phyloP scores from a whole-genome alignment of 2,888 invertebrate genomes.

The Synanthedon myopaeformis region DNA sequence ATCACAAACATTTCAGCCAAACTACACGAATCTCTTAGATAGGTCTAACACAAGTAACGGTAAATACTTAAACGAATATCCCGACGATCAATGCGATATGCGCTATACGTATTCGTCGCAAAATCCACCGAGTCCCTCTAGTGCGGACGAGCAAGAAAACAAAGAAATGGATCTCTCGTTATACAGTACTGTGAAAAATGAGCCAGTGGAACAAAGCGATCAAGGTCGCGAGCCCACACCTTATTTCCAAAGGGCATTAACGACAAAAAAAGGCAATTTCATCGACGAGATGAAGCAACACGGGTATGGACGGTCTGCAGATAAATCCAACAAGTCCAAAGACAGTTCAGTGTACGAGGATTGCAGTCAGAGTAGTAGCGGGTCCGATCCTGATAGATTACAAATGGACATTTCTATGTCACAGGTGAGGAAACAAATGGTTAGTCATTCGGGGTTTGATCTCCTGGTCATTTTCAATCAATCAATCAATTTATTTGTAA shows the following conservation, averaged over 20 bases:
- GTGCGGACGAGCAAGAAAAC: slow-evolving; percentile 51
- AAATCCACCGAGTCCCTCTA: slow-evolving; percentile 38
- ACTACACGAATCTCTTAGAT: slow-evolving; percentile 44
- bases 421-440: slow-evolving; percentile 30
- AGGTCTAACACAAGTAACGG: slow-evolving; percentile 24
- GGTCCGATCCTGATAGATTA: slow-evolving; percentile 80
- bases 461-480: too few relatives aligned
- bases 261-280: slow-evolving; percentile 36
- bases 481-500: too few relatives aligned
- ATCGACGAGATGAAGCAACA: slow-evolving; percentile 53
- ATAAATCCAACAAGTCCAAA: slow-evolving; percentile 38
- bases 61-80: slow-evolving; percentile 42
- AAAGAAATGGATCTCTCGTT: slow-evolving; percentile 65
- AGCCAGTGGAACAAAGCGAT: slow-evolving; percentile 36
- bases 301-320: slow-evolving; percentile 31
- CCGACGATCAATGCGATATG: slow-evolving; percentile 43
- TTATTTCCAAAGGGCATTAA: slow-evolving; percentile 30
- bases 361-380: slow-evolving; percentile 76
- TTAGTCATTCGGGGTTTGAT: too few relatives aligned
- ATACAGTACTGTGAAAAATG: slow-evolving; percentile 50
- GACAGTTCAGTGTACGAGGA: slow-evolving; percentile 69
- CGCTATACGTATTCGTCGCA: slow-evolving; percentile 41
- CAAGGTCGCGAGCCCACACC: slow-evolving; percentile 27
- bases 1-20: slow-evolving; percentile 42
- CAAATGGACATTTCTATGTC: slow-evolving; percentile 77